Conservation (phyloP, 2,113 vertebrate genomes). For the Chionis minor region DNA sequence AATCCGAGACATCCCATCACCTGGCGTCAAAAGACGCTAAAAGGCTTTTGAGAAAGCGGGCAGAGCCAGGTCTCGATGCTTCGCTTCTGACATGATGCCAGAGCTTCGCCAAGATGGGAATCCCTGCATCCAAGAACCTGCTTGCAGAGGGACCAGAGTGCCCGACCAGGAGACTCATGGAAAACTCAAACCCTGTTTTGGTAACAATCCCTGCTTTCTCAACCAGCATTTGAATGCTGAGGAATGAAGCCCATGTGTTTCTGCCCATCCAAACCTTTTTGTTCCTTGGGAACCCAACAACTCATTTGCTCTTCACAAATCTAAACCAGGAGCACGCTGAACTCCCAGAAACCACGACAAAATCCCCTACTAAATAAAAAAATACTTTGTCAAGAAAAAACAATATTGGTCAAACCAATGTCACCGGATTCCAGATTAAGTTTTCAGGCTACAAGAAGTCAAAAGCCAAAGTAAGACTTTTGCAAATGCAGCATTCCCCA, state of each 20-base stretch:
- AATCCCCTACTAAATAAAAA: neutral
- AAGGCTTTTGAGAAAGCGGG: neutral
- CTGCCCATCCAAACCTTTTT: neutral
- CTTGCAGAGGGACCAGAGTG: neutral
- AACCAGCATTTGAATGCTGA: neutral
- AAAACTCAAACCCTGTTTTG: neutral
- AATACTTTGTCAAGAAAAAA: neutral
- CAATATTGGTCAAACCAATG: neutral
- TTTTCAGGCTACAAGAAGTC: neutral
- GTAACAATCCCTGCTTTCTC: neutral
- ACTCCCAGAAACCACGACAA: neutral
- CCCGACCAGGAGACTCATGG: neutral
- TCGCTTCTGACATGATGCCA: neutral
- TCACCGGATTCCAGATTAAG: neutral
- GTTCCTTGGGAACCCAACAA: neutral
- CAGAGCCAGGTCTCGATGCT: neutral
- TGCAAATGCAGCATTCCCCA: neutral
- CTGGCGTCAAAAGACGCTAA: neutral
- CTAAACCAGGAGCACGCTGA: neutral
- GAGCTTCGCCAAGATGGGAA: neutral
- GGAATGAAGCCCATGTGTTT: neutral
- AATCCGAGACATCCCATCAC: neutral
- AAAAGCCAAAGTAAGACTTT: neutral
- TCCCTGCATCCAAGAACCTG: neutral
- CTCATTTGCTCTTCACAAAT: neutral